Base-by-base conservation (phyloP, 2,113 vertebrate genomes). In the Ailuropoda melanoleuca region DNA sequence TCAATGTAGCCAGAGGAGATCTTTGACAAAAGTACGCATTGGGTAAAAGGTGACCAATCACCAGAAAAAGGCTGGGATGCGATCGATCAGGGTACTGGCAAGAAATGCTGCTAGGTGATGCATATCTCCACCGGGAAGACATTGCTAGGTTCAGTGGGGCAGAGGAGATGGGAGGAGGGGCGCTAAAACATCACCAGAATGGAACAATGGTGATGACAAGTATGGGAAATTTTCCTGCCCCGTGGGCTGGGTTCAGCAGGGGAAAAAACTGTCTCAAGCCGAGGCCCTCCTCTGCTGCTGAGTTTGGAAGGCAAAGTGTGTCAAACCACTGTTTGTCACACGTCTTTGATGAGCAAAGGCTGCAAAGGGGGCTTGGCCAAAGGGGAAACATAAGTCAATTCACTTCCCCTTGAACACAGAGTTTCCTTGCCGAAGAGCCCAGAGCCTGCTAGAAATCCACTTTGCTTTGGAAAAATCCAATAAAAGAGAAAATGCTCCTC, bases 401-500 rank as follows among this genome's bases (percentile, higher is more conserved):
- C 9, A 68, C 29, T 89, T 93, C 60, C 31, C 39, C 43, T 23
- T 85, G 93, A 97, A 83, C 60, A 95, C 6, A 92, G 15, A 48
- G 13, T 75, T 10, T 50, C 1, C n/a, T 46, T 58, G n/a, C 34
- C 62, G 50, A 48, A 96, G 1, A 97, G 5, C 62, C 11, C 48
- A 48, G 19, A 6, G 13, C 43, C 34, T 62, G 53, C 78, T 82
- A 88, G 88, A 91, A 86, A 84, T 94, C 23, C 13, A 85, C 24
- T 11, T 95, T 93, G 58, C 24, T 95, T 17, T 90, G 60, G 31
- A 85, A 53, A 97, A 90, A 86, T 0, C 64, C 4, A 93, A 43
- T 43, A 53, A 93, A 93, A 89, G 66, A 92, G n/a, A 77, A 96
- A 96, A 93, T 43, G 13, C 6, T 70, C 88, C 98, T 99, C 98